Evolutionary conservation across 2,888 invertebrate genomes (phyloP).

Genomic region (Petrophora chlorosata): DNA sequence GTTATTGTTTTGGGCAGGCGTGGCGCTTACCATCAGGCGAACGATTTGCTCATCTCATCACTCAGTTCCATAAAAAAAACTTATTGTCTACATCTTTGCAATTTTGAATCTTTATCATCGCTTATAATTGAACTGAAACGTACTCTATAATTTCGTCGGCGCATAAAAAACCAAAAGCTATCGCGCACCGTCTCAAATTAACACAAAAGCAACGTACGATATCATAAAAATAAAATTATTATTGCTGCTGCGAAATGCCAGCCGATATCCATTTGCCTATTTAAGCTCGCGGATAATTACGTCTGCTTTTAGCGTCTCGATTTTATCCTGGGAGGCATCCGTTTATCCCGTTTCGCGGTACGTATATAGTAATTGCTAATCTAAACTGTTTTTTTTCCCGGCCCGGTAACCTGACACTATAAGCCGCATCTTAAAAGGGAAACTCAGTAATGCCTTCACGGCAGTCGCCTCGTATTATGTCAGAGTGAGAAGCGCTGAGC

Average conservation of each 20-base stretch:
- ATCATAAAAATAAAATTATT: slow-evolving; percentile 53
- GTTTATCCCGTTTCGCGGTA: slow-evolving; percentile 53
- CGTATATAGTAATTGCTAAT: slow-evolving; percentile 65
- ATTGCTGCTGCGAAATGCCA: slow-evolving; percentile 43
- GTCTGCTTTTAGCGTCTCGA: slow-evolving; percentile 42
- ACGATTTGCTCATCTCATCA: too few species aligned
- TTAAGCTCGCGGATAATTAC: slow-evolving; percentile 53
- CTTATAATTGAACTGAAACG: slow-evolving; percentile 33
- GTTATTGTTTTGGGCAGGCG: too few species aligned
- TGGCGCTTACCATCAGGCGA: too few species aligned
- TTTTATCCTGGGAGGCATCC: slow-evolving; percentile 60
- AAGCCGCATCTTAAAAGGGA: slow-evolving; percentile 70
- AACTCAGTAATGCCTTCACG: slow-evolving; percentile 75
- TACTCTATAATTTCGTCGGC: slow-evolving; percentile 29
- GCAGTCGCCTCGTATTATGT: slow-evolving; percentile 70
- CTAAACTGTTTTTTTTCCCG: slow-evolving; percentile 48
- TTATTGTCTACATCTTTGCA: slow-evolving; percentile 16
- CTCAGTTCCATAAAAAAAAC: too few species aligned
- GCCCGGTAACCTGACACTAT: slow-evolving; percentile 68
- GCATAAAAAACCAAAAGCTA: slow-evolving; percentile 30
- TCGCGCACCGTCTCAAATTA: slow-evolving; percentile 37
- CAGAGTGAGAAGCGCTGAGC: slow-evolving; percentile 48
- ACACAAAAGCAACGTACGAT: slow-evolving; percentile 33
- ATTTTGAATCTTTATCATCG: slow-evolving; percentile 30
- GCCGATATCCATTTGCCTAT: slow-evolving; percentile 51